A percentile compares a stretch with the other conserved stretches of the same genome.
phyloP scores from a whole-genome alignment of 2,888 invertebrate species.

The Pelosia muscerda region DNA sequence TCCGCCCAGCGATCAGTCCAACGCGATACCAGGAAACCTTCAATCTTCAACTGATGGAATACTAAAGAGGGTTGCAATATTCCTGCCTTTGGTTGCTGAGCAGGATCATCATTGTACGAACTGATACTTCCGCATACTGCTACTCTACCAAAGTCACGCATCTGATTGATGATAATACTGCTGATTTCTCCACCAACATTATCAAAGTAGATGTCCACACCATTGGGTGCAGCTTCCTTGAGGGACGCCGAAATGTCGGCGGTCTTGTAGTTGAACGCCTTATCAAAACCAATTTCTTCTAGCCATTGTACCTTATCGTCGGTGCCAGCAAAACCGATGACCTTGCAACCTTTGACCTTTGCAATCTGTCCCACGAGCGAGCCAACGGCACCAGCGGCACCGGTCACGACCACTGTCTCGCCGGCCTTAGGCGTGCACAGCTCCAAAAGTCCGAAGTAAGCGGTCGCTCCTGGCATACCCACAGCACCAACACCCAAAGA shows the following conservation, averaged over 20 bases:
- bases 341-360: constrained; percentile 88
- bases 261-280: constrained; percentile 91
- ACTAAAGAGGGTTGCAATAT: constrained; percentile 83
- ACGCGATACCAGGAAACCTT: constrained; percentile 56
- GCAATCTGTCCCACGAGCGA: constrained; percentile 91
- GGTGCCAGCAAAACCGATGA: constrained; percentile 91
- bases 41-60: constrained; percentile 73
- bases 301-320: constrained; percentile 91
- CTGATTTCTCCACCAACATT: constrained; percentile 90
- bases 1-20: constrained; percentile 87
- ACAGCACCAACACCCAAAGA: constrained; percentile 88
- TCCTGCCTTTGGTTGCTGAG: constrained; percentile 28
- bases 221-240: constrained; percentile 80
- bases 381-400: constrained; percentile 92
- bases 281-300: constrained; percentile 89
- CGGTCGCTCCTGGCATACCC: constrained; percentile 91
- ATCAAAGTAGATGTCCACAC: constrained; percentile 91
- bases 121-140: constrained; percentile 67
- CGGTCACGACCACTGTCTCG: constrained; percentile 90
- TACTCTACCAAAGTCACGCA: constrained; percentile 87
- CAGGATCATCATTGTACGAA: constrained; percentile 15
- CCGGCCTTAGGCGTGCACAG: constrained; percentile 89
- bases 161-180: constrained; percentile 84
- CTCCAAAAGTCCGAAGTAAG: constrained; percentile 90
- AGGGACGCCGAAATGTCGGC: constrained; percentile 84